These are phyloP conservation scores for Galaxias olidus DNA, from an alignment of 2,797 vertebrate genomes.

Conservation along the genomic window DNA sequence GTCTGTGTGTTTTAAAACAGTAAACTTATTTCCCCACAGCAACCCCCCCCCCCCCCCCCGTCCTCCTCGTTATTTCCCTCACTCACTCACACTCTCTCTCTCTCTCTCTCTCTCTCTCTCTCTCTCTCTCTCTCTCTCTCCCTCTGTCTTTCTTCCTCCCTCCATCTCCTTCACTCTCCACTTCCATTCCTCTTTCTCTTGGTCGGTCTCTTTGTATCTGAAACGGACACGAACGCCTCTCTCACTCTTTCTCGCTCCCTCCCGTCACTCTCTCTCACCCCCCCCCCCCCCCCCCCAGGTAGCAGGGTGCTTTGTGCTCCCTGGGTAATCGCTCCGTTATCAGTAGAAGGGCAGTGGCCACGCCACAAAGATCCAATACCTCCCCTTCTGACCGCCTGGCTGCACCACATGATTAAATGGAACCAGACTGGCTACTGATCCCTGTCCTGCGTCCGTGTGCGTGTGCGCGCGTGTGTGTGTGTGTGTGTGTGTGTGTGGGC, in stretches of 20 bases:
- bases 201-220: too few relatives aligned
- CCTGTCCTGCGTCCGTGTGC: conserved; percentile 37
- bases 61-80: background rate
- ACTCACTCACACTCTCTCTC: background rate
- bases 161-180: too few relatives aligned
- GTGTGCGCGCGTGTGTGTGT: background rate
- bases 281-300: conserved; percentile 51
- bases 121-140: conserved; percentile 1
- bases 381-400: conserved; percentile 70
- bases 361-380: conserved; percentile 68
- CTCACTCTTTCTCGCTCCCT: conserved; percentile 6
- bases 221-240: too few relatives aligned
- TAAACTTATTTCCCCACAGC: too few relatives aligned
- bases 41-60: background rate
- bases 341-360: conserved; percentile 65
- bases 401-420: conserved; percentile 83
- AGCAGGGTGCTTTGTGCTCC: conserved; percentile 67
- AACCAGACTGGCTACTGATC: conserved; percentile 58
- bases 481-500: too few relatives aligned
- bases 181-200: conserved; percentile 1
- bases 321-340: too few relatives aligned
- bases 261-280: conserved; percentile 3
- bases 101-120: conserved; percentile 15
- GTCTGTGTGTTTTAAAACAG: too few relatives aligned
- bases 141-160: background rate